Percentiles rank a stretch among this genome's conserved stretches.
Evolutionary conservation across 2,797 vertebrate genomes (phyloP).

Genomic region (Kryptopterus vitreolus): DNA sequence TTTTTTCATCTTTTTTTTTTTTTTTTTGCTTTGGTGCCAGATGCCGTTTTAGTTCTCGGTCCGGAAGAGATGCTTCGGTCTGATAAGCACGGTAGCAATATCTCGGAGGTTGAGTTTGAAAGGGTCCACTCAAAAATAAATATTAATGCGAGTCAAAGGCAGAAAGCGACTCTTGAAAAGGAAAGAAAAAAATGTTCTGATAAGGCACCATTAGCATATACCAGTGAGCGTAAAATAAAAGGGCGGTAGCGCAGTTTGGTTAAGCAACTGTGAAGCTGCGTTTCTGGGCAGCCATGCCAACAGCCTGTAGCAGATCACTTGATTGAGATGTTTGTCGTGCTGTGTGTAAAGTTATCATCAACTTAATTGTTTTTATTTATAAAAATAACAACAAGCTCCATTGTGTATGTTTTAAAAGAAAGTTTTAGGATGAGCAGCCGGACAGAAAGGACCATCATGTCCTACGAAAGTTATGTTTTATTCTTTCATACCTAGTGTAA

Average conservation of each 20-base stretch:
- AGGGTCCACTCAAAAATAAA: conserved; percentile 62
- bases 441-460: not conserved
- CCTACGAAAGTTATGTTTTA: no score
- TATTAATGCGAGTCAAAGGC: conserved; percentile 60
- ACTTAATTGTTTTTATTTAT: no score
- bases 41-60: conserved; percentile 65
- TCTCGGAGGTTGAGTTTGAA: conserved; percentile 67
- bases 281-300: conserved; percentile 50
- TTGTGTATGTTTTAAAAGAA: not conserved
- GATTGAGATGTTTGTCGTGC: conserved; percentile 20
- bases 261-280: conserved; percentile 53
- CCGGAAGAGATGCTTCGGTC: conserved; percentile 60
- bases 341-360: not conserved
- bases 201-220: conserved; percentile 59
- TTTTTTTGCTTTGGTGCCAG: conserved; percentile 64
- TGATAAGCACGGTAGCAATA: conserved; percentile 66
- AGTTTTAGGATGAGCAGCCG: not conserved
- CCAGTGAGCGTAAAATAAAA: conserved; percentile 57
- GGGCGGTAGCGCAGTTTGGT: conserved; percentile 54
- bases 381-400: not conserved
- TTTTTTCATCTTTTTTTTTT: no score
- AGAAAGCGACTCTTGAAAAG: conserved; percentile 61
- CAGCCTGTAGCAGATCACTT: conserved; percentile 29
- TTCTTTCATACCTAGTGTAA: not conserved
- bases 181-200: conserved; percentile 57